phyloP scores from a whole-genome alignment of 2,113 vertebrate species.

The Hippocampus mohnikei region DNA sequence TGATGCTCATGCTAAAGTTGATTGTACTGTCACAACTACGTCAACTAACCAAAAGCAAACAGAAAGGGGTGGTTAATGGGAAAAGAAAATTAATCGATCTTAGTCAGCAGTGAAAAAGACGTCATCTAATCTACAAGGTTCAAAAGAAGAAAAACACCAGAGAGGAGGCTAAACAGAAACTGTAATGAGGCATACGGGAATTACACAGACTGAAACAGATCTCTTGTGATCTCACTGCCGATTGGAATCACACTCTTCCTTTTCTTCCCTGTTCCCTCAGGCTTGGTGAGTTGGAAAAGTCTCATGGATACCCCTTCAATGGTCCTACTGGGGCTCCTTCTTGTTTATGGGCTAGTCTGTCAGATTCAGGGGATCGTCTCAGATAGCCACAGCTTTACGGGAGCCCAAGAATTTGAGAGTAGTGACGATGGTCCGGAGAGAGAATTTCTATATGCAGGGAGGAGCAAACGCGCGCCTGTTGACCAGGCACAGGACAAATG shows the following conservation, averaged over 20 bases:
- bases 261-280: slow-evolving; percentile 34
- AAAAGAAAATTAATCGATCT: neutral
- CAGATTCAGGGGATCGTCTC: slow-evolving; percentile 57
- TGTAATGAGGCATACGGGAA: slow-evolving; percentile 21
- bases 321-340: slow-evolving; percentile 75
- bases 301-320: slow-evolving; percentile 67
- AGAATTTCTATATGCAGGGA: slow-evolving; percentile 83
- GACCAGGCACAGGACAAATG: slow-evolving; percentile 84
- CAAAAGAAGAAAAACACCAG: neutral
- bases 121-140: neutral
- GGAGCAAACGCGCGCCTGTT: slow-evolving; percentile 76
- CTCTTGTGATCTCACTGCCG: slow-evolving; percentile 17
- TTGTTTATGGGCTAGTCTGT: slow-evolving; percentile 60
- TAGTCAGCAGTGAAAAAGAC: neutral
- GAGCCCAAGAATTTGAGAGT: slow-evolving; percentile 76
- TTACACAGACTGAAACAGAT: slow-evolving; percentile 16
- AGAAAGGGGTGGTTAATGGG: no score
- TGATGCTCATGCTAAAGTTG: no score
- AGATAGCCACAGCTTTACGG: slow-evolving; percentile 28
- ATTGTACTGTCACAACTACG: no score
- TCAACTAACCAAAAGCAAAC: no score
- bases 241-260: slow-evolving; percentile 35
- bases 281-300: slow-evolving; percentile 41
- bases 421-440: slow-evolving; percentile 71
- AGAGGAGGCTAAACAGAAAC: neutral